These are phyloP conservation scores for Papilio polytes DNA, from an alignment of 1,140 invertebrate genomes.

Conservation along the genomic window DNA sequence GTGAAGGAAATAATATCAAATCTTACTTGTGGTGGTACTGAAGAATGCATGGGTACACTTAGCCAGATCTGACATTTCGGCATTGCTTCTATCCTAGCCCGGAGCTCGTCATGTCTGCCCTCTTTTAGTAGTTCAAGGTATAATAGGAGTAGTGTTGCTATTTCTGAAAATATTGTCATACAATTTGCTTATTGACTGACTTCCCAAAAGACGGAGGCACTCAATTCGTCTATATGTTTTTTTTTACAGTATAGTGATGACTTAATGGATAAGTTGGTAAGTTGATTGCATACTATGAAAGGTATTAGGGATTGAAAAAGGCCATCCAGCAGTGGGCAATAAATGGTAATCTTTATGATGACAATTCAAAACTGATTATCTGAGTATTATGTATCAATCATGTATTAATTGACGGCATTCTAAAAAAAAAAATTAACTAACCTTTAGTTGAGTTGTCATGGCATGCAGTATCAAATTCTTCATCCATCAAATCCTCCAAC, in stretches of 20 bases:
- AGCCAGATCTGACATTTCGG: conserved; percentile 77
- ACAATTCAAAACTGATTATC: too few relatives aligned
- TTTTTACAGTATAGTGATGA: neutral
- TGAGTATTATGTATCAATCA: neutral
- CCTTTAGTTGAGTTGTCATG: conserved; percentile 86
- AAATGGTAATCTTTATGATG: too few relatives aligned
- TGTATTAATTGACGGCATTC: neutral
- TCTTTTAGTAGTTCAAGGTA: conserved; percentile 70
- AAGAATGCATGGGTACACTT: conserved; percentile 71
- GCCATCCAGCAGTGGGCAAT: too few relatives aligned
- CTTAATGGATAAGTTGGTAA: too few relatives aligned
- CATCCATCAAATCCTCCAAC: conserved; percentile 86
- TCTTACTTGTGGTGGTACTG: conserved; percentile 75
- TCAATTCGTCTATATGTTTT: too few relatives aligned
- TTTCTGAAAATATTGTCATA: conserved; percentile 57
- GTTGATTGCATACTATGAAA: too few relatives aligned
- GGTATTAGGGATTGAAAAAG: too few relatives aligned
- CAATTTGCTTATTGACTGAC: neutral
- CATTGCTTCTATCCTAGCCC: conserved; percentile 69
- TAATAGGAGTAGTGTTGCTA: conserved; percentile 64
- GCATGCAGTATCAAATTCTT: conserved; percentile 87
- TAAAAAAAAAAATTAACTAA: conserved; percentile 43
- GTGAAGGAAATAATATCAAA: neutral
- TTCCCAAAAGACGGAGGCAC: too few relatives aligned
- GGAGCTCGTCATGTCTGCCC: conserved; percentile 70